A percentile compares a stretch with the other conserved stretches of the same genome.
phyloP scores from a whole-genome alignment of 2,888 invertebrate species.

The Pseudococcus jackbeardsleyi region DNA sequence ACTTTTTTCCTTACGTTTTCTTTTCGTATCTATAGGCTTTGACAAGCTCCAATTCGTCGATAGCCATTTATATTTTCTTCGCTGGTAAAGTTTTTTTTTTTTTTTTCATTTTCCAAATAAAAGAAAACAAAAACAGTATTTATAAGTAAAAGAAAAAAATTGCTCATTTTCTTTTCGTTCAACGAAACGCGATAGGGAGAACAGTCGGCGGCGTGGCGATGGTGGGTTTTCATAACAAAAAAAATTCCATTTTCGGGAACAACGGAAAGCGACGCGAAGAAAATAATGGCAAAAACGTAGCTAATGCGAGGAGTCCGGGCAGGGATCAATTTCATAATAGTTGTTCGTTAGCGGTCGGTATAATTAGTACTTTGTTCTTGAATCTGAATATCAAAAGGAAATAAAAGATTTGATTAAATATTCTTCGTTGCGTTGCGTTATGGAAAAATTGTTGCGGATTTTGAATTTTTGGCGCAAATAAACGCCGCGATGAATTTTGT shows the following conservation, averaged over 20 bases:
- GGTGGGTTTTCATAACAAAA: not conserved
- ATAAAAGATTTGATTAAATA: no score
- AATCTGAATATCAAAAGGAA: constrained; percentile 39
- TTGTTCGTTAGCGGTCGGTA: constrained; percentile 30
- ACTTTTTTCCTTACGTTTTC: not conserved
- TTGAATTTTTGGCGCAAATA: not conserved
- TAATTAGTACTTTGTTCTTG: constrained; percentile 31
- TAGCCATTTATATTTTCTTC: not conserved
- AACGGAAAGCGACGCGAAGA: not conserved
- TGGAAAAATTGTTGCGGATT: not conserved
- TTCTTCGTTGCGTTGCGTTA: no score
- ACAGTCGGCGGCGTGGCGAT: not conserved
- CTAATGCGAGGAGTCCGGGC: not conserved
- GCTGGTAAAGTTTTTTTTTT: not conserved
- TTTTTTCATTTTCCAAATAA: not conserved
- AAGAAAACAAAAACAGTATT: not conserved
- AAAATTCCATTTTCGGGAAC: constrained; percentile 5
- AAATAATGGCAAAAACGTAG: not conserved
- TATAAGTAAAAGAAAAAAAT: not conserved
- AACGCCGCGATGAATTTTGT: not conserved
- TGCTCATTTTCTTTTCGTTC: constrained; percentile 10
- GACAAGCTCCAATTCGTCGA: constrained; percentile 5
- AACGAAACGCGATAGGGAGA: not conserved
- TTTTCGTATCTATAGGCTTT: not conserved
- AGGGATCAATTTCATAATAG: constrained; percentile 45